These are phyloP conservation scores for Drosophila sechellia DNA, from an alignment of 1,140 invertebrate genomes.

Conservation along the genomic window DNA sequence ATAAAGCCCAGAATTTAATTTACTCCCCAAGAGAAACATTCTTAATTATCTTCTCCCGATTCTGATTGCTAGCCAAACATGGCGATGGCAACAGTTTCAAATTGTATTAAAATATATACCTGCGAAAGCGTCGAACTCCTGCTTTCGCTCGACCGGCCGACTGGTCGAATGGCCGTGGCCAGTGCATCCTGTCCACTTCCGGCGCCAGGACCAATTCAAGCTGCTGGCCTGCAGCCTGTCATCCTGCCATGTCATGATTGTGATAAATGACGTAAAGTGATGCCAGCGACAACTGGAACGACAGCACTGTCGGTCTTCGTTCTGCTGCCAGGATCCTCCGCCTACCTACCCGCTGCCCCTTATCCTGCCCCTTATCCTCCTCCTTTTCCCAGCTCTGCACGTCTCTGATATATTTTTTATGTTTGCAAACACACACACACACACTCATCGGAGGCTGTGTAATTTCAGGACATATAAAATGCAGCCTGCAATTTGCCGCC, in stretches of 20 bases:
- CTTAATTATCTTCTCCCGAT: constrained; percentile 43
- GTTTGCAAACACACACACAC: constrained; percentile 25
- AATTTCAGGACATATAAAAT: constrained; percentile 77
- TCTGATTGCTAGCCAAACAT: constrained; percentile 61
- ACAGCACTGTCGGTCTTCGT: constrained; percentile 60
- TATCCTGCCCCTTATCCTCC: not conserved
- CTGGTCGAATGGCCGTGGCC: constrained; percentile 14
- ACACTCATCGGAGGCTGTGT: constrained; percentile 56
- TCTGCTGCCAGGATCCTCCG: constrained; percentile 4
- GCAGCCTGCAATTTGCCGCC: constrained; percentile 74
- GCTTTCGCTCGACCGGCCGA: constrained; percentile 14
- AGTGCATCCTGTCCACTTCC: constrained; percentile 23
- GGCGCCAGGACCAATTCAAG: constrained; percentile 27
- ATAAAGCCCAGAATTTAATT: constrained; percentile 24
- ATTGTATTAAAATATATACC: constrained; percentile 70
- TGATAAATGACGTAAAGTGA: constrained; percentile 83
- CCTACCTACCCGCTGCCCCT: not conserved
- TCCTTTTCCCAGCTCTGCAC: constrained; percentile 22
- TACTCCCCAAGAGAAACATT: constrained; percentile 13
- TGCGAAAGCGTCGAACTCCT: constrained; percentile 14
- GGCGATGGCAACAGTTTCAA: constrained; percentile 31
- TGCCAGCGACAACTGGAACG: constrained; percentile 70
- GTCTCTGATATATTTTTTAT: constrained; percentile 61
- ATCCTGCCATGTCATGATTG: constrained; percentile 78
- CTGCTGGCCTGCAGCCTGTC: constrained; percentile 47